A percentile compares a stretch with the other conserved stretches of the same genome.
phyloP scores from a whole-genome alignment of 2,113 vertebrate species.

The Melanerpes aurifrons region DNA sequence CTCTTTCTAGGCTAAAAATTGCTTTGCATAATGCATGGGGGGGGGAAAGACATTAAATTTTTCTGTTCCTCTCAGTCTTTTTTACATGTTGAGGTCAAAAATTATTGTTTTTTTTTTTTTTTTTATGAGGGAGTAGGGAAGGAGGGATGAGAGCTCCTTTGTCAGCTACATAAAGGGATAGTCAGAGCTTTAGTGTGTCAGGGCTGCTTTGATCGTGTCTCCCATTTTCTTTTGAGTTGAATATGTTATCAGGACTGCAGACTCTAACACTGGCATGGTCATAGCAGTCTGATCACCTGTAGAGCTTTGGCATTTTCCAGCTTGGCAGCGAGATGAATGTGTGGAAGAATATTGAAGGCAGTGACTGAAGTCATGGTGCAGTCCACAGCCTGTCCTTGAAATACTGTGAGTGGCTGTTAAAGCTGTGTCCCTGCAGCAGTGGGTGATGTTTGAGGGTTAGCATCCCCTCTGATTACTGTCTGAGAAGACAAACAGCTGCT shows the following conservation, averaged over 20 bases:
- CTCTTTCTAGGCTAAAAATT: slow-evolving; percentile 26
- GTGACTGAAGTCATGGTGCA: not conserved
- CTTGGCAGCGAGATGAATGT: not conserved
- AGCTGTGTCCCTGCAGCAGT: not conserved
- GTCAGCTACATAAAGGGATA: slow-evolving; percentile 17
- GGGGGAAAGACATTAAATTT: slow-evolving; percentile 16
- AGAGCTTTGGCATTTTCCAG: not conserved
- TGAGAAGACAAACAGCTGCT: not conserved
- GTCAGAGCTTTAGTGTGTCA: not conserved
- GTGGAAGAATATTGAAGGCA: not conserved
- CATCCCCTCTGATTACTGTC: not conserved
- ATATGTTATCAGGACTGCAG: not conserved
- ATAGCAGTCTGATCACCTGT: not conserved
- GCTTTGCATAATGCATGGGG: not conserved
- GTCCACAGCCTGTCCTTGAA: not conserved
- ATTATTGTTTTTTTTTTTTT: not conserved
- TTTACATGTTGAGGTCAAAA: not conserved
- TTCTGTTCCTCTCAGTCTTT: slow-evolving; percentile 10
- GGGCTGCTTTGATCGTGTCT: not conserved
- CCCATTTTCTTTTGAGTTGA: slow-evolving; percentile 4
- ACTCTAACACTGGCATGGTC: not conserved
- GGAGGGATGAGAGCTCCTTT: slow-evolving; percentile 3
- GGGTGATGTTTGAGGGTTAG: not conserved
- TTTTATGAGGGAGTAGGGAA: not conserved
- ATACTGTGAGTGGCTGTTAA: not conserved